phyloP scores from a whole-genome alignment of 2,113 vertebrate genomes.

The Chloropsis hardwickii region DNA sequence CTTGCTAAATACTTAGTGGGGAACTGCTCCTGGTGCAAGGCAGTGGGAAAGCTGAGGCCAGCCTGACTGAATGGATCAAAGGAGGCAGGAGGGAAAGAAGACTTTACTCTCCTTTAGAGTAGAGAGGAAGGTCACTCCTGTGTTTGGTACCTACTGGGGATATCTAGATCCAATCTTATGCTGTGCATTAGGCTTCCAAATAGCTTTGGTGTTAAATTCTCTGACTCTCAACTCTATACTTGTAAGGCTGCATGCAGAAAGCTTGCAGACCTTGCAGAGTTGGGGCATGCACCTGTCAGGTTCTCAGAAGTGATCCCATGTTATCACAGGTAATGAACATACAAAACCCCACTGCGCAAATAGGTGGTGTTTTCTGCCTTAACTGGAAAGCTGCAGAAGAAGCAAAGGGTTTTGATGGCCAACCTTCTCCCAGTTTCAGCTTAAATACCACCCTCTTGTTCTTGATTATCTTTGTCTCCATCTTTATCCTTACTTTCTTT shows the following conservation, averaged over 20 bases:
- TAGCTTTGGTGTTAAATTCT: neutral
- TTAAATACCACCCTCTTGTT: neutral
- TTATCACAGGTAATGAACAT: neutral
- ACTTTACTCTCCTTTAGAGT: neutral
- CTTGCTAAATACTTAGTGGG: neutral
- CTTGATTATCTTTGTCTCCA: neutral
- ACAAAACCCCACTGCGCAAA: neutral
- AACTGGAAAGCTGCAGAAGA: neutral
- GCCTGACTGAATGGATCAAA: rapidly evolving
- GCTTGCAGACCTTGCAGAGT: neutral
- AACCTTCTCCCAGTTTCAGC: neutral
- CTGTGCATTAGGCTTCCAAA: neutral
- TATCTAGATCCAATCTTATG: neutral
- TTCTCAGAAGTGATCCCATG: neutral
- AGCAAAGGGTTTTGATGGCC: neutral
- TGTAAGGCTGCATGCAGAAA: neutral
- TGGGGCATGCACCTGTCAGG: rapidly evolving
- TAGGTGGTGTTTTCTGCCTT: neutral
- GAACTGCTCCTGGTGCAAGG: neutral
- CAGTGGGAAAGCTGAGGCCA: neutral
- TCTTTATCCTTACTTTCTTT: neutral
- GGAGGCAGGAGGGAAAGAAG: neutral
- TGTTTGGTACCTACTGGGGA: neutral
- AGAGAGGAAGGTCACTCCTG: neutral
- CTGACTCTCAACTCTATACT: neutral